These are phyloP conservation scores for Nasua narica DNA, from an alignment of 2,797 vertebrate species.

Conservation along the genomic window DNA sequence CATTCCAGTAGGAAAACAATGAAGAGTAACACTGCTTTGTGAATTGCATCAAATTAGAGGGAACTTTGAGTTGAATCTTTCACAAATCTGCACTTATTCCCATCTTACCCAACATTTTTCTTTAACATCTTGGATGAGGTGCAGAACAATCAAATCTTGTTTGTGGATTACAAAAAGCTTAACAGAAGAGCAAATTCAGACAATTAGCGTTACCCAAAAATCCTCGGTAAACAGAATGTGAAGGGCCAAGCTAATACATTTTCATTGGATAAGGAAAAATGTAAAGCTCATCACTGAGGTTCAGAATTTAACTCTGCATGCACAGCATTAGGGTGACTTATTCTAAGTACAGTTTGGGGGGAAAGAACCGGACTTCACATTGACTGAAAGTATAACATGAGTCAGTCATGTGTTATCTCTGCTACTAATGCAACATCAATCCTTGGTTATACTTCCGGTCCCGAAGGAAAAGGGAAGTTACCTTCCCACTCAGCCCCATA, in stretches of 20 bases:
- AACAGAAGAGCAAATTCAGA: neutral
- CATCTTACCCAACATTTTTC: neutral
- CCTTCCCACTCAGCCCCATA: neutral
- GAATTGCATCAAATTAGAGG: neutral
- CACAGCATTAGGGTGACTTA: neutral
- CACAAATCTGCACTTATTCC: neutral
- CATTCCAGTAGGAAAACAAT: neutral
- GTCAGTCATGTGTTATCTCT: neutral
- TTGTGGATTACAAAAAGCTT: neutral
- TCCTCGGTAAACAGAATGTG: neutral
- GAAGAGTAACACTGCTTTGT: neutral
- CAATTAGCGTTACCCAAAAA: neutral
- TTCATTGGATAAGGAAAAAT: neutral
- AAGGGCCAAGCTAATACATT: neutral
- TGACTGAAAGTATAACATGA: neutral
- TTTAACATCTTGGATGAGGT: neutral
- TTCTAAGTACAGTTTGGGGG: neutral
- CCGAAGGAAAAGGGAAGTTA: neutral
- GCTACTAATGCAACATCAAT: neutral
- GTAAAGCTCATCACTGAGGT: neutral
- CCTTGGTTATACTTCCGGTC: neutral
- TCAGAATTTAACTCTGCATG: neutral
- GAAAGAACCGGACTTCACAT: neutral
- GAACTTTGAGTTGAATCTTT: neutral
- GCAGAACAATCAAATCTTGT: neutral